These are phyloP conservation scores for Aspidapion aeneum DNA, from an alignment of 2,888 invertebrate species.

Conservation along the genomic window DNA sequence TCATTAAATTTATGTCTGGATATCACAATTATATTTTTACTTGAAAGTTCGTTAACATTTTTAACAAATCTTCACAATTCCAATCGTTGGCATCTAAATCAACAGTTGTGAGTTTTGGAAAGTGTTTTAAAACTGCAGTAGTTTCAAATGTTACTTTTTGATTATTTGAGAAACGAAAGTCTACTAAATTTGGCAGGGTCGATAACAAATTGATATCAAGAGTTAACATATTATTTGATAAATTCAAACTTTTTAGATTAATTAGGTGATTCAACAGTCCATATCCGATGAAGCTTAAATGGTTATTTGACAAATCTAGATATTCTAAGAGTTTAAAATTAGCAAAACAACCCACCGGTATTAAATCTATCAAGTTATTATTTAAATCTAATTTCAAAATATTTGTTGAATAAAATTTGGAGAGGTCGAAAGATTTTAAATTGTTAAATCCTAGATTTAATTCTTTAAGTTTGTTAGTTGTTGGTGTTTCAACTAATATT, in stretches of 20 bases:
- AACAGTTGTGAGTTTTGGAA: not conserved
- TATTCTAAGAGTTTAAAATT: not conserved
- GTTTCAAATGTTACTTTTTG: not conserved
- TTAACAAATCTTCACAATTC: not conserved
- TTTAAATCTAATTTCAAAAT: not conserved
- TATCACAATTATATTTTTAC: not conserved
- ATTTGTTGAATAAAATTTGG: not conserved
- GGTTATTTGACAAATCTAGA: not conserved
- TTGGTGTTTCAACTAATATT: not conserved
- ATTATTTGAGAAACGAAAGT: not conserved
- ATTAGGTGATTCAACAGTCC: not conserved
- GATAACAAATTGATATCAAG: not conserved
- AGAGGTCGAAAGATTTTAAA: not conserved
- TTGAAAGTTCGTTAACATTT: not conserved
- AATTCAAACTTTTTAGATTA: not conserved
- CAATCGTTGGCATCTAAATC: not conserved
- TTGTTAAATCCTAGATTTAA: not conserved
- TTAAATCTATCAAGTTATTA: not conserved
- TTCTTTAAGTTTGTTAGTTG: not conserved
- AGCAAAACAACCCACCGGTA: not conserved
- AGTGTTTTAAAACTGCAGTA: not conserved
- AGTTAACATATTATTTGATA: not conserved
- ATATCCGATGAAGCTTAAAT: not conserved
- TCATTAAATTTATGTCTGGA: not conserved
- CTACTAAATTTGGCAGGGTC: not conserved